Conservation (phyloP, 2,888 invertebrate species). For the Pseudanteris insignis region DNA sequence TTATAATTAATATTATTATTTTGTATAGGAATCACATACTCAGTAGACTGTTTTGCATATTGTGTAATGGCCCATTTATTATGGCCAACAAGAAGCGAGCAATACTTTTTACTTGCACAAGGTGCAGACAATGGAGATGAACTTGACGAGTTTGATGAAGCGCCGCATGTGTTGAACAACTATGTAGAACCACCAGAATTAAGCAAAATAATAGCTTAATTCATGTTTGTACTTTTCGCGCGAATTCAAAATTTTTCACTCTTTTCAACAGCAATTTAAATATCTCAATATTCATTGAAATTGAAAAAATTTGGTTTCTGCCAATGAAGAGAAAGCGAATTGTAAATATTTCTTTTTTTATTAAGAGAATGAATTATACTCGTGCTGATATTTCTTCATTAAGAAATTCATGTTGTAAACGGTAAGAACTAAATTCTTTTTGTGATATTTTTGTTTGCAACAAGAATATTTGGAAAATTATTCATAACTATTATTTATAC, state of each 20-base stretch:
- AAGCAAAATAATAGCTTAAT: conserved; percentile 63
- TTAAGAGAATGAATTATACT: no score
- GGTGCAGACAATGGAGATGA: conserved; percentile 74
- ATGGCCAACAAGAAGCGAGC: conserved; percentile 94
- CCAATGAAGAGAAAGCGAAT: no score
- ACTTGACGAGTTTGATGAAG: conserved; percentile 90
- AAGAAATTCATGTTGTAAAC: no score
- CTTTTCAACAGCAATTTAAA: no score
- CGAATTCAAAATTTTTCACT: background rate
- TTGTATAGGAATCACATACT: conserved; percentile 86
- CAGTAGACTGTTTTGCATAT: conserved; percentile 94
- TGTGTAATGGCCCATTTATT: conserved; percentile 94
- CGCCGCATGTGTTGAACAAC: conserved; percentile 82
- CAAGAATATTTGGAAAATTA: conserved; percentile 5
- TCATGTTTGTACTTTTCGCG: conserved; percentile 9
- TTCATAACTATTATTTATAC: background rate
- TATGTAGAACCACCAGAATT: conserved; percentile 66
- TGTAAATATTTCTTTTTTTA: no score
- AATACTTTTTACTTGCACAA: conserved; percentile 83
- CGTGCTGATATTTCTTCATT: no score
- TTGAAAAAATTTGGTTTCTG: background rate
- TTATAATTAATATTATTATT: conserved; percentile 8
- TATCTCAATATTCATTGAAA: background rate
- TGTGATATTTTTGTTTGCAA: no score
- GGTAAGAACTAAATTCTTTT: background rate